Evolutionary conservation across 2,888 invertebrate genomes (phyloP).

Genomic region (Encarsia formosa): DNA sequence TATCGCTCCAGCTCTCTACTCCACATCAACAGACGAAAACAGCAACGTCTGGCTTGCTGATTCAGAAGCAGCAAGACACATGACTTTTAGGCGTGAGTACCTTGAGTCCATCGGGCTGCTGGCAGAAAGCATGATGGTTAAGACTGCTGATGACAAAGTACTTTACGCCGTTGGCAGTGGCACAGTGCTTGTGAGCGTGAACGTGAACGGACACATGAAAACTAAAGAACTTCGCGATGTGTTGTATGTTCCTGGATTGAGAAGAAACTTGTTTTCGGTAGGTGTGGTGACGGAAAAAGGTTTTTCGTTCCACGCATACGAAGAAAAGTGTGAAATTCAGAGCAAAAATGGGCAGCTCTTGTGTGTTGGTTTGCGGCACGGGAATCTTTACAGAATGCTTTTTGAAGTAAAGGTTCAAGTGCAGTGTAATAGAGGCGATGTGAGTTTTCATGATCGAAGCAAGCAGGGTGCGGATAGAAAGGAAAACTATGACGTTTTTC

Average conservation of each 20-base stretch:
- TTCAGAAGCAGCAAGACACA: conserved; percentile 29
- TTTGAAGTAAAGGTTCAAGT: too few relatives aligned
- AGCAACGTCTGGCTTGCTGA: conserved; percentile 25
- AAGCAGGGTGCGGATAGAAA: too few relatives aligned
- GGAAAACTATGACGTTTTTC: too few relatives aligned
- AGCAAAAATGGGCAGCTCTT: not conserved
- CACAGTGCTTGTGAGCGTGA: conserved; percentile 9
- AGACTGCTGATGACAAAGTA: conserved; percentile 14
- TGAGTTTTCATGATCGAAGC: too few relatives aligned
- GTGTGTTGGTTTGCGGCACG: not conserved
- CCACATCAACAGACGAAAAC: conserved; percentile 4
- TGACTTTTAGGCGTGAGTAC: conserved; percentile 25
- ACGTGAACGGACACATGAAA: not conserved
- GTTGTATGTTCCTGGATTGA: not conserved
- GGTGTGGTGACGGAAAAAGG: not conserved
- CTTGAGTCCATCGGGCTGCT: conserved; percentile 1
- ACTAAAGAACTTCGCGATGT: not conserved
- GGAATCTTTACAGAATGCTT: too few relatives aligned
- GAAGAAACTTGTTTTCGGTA: not conserved
- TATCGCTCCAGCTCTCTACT: conserved; percentile 5
- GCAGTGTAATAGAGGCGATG: too few relatives aligned
- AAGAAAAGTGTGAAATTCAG: not conserved
- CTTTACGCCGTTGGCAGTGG: conserved; percentile 13
- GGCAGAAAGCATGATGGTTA: not conserved
- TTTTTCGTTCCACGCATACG: not conserved